These are phyloP conservation scores for Aspidapion aeneum DNA, from an alignment of 2,888 invertebrate species.

Conservation along the genomic window DNA sequence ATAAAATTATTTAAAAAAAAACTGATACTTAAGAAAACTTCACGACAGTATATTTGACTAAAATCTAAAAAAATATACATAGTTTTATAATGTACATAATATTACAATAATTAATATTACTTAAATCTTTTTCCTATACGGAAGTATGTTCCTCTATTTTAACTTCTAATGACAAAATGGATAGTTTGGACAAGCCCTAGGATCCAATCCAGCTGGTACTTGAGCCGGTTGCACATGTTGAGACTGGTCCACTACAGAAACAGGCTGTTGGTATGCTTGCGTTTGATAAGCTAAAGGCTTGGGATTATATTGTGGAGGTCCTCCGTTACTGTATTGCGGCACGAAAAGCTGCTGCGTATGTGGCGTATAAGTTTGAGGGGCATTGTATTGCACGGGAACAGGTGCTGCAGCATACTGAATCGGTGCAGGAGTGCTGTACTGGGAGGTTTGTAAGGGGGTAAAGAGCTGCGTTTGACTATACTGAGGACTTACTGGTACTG, in stretches of 20 bases:
- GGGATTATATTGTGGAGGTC: background rate
- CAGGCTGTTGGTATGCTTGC: background rate
- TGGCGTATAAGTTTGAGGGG: background rate
- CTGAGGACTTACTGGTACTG: slow-evolving; percentile 10
- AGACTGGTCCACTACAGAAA: background rate
- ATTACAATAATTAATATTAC: too few relatives aligned
- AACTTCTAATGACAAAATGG: slow-evolving; percentile 47
- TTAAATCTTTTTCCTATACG: too few relatives aligned
- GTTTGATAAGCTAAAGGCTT: background rate
- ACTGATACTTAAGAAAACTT: too few relatives aligned
- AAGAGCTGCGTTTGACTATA: slow-evolving; percentile 17
- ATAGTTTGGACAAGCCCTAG: slow-evolving; percentile 47
- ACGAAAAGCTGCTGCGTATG: too few relatives aligned
- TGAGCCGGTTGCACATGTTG: slow-evolving; percentile 28
- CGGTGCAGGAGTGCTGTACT: background rate
- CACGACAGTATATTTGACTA: too few relatives aligned
- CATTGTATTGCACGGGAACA: background rate
- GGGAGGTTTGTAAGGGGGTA: slow-evolving; percentile 1
- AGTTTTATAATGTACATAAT: background rate
- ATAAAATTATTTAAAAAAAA: too few relatives aligned
- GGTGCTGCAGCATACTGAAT: background rate
- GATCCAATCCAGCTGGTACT: slow-evolving; percentile 47
- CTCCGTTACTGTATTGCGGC: background rate
- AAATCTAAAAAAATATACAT: background rate
- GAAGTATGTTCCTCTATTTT: too few relatives aligned